Base-by-base conservation (phyloP, 2,113 vertebrate genomes). In the Oryzias javanicus region DNA sequence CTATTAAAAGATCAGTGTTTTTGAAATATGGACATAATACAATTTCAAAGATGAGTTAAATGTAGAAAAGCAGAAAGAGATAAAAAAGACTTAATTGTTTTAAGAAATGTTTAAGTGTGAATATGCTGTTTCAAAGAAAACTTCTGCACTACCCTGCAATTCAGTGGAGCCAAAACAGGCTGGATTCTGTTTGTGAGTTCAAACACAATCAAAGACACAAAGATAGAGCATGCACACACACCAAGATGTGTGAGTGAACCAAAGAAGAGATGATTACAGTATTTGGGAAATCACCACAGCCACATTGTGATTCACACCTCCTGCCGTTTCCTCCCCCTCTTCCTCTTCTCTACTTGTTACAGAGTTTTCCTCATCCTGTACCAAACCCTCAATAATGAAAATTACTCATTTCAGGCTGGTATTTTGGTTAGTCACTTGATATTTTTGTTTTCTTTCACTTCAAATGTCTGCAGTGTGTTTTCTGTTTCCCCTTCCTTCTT, bases 221-320 rank as follows among this genome's bases (percentile, higher is more conserved):
- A 63, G 29, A 49, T 20, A 42, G 40, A 22, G 27, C 25, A n/a
- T 4, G 4, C 1, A 52, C 59, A 56, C 73, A 60, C 62, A 42
- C 35, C n/a, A 55, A 65, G 16, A 59, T 25, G 72, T 61, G 53
- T 72, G 69, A 72, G 76, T 70, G 35, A 76, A 74, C 49, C 74
- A 82, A 73, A 84, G 61, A 70, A 65, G 60, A 60, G 55, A 67
- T 71, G 72, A 85, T 82, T 86, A 70, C 67, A 81, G 61, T 20
- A 41, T 40, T 63, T 51, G 46, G 70, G 53, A 79, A 81, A 67
- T 72, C 65, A 72, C 67, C 55, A 48, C 10, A 44, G 57, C 67
- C 68, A 49, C 72, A 66, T 57, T 58, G 83, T 57, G 55, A 53
- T 72, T 70, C 74, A 58, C 57, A 67, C 58, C 51, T 74, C 70